Percentiles rank a stretch among this genome's conserved stretches.
Evolutionary conservation across 92 coral and sea anemone species (phyloP).

Genomic region (Porites lobata): DNA sequence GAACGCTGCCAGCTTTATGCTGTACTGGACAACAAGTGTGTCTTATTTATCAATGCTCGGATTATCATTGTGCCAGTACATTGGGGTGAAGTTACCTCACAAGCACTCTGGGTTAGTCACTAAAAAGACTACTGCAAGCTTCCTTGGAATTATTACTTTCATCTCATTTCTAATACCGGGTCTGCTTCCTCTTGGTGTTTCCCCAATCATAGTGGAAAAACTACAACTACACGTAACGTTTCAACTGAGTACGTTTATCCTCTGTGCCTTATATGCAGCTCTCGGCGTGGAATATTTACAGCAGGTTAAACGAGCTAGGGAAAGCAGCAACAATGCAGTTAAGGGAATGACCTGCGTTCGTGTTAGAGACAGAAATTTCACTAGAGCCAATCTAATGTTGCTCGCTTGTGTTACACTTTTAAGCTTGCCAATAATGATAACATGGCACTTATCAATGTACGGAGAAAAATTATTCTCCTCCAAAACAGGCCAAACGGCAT

Average conservation of each 20-base stretch:
- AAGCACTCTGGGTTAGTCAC: conserved; percentile 29
- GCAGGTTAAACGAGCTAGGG: conserved; percentile 38
- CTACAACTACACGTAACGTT: conserved; percentile 45
- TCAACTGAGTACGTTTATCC: conserved; percentile 37
- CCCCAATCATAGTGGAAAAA: conserved; percentile 17
- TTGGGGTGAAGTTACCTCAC: conserved; percentile 49
- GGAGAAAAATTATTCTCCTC: conserved; percentile 3
- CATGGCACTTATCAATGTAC: conserved; percentile 43
- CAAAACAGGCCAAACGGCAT: neutral
- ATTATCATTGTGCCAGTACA: conserved; percentile 43
- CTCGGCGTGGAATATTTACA: conserved; percentile 43
- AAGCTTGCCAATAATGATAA: conserved; percentile 35
- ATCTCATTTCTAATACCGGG: conserved; percentile 21
- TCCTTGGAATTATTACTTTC: neutral
- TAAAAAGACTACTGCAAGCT: conserved; percentile 10
- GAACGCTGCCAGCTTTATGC: conserved; percentile 3
- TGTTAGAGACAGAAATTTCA: conserved; percentile 49
- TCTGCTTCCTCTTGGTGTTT: conserved; percentile 31
- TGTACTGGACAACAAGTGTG: conserved; percentile 54
- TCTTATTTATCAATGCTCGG: conserved; percentile 59
- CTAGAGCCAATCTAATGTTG: conserved; percentile 36
- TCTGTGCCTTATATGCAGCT: conserved; percentile 32
- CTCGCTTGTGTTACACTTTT: conserved; percentile 42
- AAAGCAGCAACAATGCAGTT: neutral
- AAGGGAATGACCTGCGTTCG: conserved; percentile 28